Percentiles rank a stretch among this genome's conserved stretches.
These are phyloP conservation scores for Denticeps clupeoides DNA, from an alignment of 2,797 vertebrate species.

Conservation along the genomic window DNA sequence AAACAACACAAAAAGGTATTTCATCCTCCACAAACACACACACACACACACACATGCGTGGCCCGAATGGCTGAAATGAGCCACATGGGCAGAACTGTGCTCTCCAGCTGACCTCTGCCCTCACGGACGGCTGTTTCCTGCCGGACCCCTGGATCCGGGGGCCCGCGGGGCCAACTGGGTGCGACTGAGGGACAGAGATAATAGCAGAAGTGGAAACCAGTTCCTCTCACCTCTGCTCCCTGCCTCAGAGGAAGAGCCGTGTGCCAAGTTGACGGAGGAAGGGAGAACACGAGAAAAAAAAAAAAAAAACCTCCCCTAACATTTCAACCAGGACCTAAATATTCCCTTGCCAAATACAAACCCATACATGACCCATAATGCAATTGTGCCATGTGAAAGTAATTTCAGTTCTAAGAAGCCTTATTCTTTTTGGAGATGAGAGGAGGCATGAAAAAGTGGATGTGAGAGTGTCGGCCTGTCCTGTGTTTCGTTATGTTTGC, in stretches of 20 bases:
- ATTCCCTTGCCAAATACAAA: too few relatives aligned
- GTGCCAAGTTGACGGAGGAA: conserved; percentile 33
- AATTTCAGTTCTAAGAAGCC: too few relatives aligned
- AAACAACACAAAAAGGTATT: too few relatives aligned
- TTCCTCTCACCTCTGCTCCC: conserved; percentile 51
- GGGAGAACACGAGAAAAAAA: conserved; percentile 33
- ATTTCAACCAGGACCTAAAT: not conserved
- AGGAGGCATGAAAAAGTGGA: too few relatives aligned
- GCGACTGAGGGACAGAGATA: conserved; percentile 58
- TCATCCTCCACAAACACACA: too few relatives aligned
- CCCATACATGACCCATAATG: too few relatives aligned
- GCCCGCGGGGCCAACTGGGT: not conserved
- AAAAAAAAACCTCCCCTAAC: conserved; percentile 32
- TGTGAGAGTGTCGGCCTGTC: too few relatives aligned
- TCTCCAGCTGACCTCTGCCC: conserved; percentile 51
- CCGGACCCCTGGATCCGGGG: conserved; percentile 38
- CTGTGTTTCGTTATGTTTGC: too few relatives aligned
- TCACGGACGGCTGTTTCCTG: conserved; percentile 53
- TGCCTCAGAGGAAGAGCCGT: conserved; percentile 54
- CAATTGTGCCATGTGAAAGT: too few relatives aligned
- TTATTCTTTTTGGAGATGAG: too few relatives aligned
- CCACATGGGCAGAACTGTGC: conserved; percentile 24
- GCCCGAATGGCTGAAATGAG: too few relatives aligned
- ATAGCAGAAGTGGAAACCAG: conserved; percentile 57
- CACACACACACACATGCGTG: too few relatives aligned